A percentile compares a stretch with the other conserved stretches of the same genome.
Evolutionary conservation across 2,888 invertebrate genomes (phyloP).

Genomic region (Eupithecia dodoneata): DNA sequence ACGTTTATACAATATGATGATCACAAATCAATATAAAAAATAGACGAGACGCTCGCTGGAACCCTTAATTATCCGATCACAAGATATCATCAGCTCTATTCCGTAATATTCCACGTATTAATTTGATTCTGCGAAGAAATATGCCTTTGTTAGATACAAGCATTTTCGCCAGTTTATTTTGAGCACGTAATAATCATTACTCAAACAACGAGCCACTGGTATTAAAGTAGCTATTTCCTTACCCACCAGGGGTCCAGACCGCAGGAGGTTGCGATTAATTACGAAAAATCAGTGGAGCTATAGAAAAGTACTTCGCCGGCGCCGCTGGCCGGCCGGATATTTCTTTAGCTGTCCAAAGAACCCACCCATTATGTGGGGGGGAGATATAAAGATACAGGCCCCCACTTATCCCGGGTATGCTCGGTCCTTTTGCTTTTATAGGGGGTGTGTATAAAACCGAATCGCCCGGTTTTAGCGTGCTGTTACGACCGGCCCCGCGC

Average conservation of each 20-base stretch:
- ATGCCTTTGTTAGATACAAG: not conserved
- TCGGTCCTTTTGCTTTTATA: constrained; percentile 84
- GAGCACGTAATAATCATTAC: constrained; percentile 28
- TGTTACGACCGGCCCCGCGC: constrained; percentile 81
- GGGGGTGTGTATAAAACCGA: constrained; percentile 84
- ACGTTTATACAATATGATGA: not conserved
- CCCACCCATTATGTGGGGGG: constrained; percentile 81
- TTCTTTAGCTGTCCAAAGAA: constrained; percentile 84
- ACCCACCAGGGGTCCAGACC: constrained; percentile 54
- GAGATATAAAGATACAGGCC: constrained; percentile 83
- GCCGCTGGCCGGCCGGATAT: constrained; percentile 80
- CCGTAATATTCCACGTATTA: not conserved
- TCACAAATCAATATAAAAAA: not conserved
- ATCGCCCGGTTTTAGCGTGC: constrained; percentile 83
- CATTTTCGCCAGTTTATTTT: constrained; percentile 21
- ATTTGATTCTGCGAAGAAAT: constrained; percentile 10
- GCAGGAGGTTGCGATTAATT: constrained; percentile 72
- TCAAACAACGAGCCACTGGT: constrained; percentile 22
- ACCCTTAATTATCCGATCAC: not conserved
- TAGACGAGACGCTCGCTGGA: not conserved
- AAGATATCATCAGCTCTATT: not conserved
- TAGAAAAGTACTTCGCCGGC: constrained; percentile 79
- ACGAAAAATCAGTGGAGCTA: constrained; percentile 79
- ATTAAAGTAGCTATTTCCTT: constrained; percentile 27
- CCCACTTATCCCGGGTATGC: constrained; percentile 82